These are phyloP conservation scores for Neolamprologus caudopunctatus DNA, from an alignment of 2,113 vertebrate species.

Conservation along the genomic window DNA sequence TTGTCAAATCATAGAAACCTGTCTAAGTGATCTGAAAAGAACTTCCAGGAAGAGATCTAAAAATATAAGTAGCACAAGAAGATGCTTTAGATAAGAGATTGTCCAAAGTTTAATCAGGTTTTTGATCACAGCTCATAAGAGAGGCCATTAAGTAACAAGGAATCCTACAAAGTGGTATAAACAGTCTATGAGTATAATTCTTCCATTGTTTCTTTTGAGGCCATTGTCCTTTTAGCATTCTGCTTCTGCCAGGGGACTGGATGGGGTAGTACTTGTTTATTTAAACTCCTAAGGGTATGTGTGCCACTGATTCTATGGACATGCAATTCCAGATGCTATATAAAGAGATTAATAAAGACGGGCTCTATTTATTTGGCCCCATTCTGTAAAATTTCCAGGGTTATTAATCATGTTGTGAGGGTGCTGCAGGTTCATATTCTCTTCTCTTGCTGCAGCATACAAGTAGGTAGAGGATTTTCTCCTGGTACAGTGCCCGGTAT, in stretches of 20 bases:
- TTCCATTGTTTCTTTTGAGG: not conserved
- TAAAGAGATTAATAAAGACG: not conserved
- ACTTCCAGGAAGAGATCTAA: not conserved
- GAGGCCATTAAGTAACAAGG: not conserved
- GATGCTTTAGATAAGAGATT: not conserved
- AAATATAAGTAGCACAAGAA: not conserved
- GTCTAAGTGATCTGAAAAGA: not conserved
- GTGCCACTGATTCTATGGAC: conserved; percentile 29
- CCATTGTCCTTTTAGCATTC: not conserved
- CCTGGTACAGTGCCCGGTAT: not conserved
- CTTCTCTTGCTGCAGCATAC: not conserved
- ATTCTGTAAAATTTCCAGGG: conserved; percentile 43
- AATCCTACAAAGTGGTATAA: not conserved
- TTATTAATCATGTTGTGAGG: conserved; percentile 41
- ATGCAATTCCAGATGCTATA: conserved; percentile 36
- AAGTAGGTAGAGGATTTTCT: not conserved
- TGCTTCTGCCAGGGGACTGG: not conserved
- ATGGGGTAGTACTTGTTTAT: not conserved
- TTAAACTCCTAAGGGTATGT: conserved; percentile 34
- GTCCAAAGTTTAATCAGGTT: not conserved
- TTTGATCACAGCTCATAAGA: not conserved
- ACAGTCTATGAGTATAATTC: not conserved
- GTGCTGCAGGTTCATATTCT: not conserved
- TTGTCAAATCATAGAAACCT: not conserved
- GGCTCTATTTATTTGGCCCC: conserved; percentile 43